Percentiles rank a stretch among this genome's conserved stretches.
These are phyloP conservation scores for Sesia apiformis DNA, from an alignment of 2,888 invertebrate species.

Conservation along the genomic window DNA sequence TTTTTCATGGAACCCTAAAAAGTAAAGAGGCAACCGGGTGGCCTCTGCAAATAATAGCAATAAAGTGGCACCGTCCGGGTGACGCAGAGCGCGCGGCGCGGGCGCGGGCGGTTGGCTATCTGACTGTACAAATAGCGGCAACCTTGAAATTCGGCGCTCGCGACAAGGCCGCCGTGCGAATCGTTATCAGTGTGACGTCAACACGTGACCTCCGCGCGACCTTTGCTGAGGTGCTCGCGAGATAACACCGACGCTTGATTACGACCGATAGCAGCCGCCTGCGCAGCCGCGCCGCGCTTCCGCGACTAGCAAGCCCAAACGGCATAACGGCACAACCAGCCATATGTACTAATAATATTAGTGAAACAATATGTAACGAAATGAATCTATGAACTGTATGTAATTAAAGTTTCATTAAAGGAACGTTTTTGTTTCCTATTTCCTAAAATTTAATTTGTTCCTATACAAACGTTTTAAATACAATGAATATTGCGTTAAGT, in stretches of 20 bases:
- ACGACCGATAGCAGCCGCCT: slow-evolving; percentile 50
- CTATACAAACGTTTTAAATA: too few species aligned
- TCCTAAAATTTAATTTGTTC: too few species aligned
- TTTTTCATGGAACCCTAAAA: slow-evolving; percentile 1
- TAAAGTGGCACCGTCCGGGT: slow-evolving; percentile 55
- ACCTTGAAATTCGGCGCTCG: slow-evolving; percentile 71
- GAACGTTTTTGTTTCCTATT: too few species aligned
- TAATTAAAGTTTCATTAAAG: too few species aligned
- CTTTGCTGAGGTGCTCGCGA: slow-evolving; percentile 61
- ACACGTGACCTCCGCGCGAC: slow-evolving; percentile 58
- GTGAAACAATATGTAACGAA: too few species aligned
- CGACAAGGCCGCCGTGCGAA: slow-evolving; percentile 72
- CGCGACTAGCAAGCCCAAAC: slow-evolving; percentile 3
- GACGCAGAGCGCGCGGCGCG: slow-evolving; percentile 32
- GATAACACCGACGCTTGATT: slow-evolving; percentile 55
- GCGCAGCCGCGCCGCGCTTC: slow-evolving; percentile 15
- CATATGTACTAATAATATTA: too few species aligned
- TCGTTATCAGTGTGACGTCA: slow-evolving; percentile 73
- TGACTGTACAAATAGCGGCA: slow-evolving; percentile 68
- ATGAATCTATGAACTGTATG: too few species aligned
- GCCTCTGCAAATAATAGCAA: slow-evolving; percentile 54
- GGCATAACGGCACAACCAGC: too few species aligned
- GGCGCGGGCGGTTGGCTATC: slow-evolving; percentile 37
- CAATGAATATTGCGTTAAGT: too few species aligned
- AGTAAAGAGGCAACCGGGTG: slow-evolving; percentile 33